Evolutionary conservation across 2,797 vertebrate species (phyloP), one percentile per base, ranked within the genome.

Genomic region (Helostoma temminkii): DNA sequence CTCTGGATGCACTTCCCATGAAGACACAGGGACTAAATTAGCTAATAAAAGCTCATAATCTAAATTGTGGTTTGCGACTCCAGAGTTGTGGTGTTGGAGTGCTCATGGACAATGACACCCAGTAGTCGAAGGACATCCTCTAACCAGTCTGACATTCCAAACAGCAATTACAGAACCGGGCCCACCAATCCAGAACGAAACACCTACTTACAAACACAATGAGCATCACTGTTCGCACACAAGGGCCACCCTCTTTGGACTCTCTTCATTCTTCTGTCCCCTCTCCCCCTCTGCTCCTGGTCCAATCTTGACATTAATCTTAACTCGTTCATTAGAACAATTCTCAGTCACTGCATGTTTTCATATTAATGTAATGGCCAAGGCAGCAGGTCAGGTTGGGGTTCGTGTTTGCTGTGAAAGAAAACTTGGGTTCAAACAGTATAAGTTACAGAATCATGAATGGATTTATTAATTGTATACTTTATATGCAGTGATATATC

Each of bases 151-250:
- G 70, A 89, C 92, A 95, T 94, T 95, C 94, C 93, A 84, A 52
- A 67, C 74, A 55, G 84, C 91, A 93, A 94, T 94, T 93, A 93
- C 86, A 83, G 90, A 87, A 89, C 84, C 78, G 59, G 82, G 84
- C 88, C 92, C 86, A 89, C 90, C 91, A 83, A 91, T 91, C 85
- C 86, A 84, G 89, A 88, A 89, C 89, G 78, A 89, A 92, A 94
- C 94, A 94, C 94, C 93, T 94, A 92, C 93, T 89, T 80, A 26
- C 41, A 12, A 57, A 45, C 65, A 95, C 93, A 95, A 95, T 86
- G 84, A 66, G 39, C 66, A 60, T 45, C 70, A 88, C 71, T 95
- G 94, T 95, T 90, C 53, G 37, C 61, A 65, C 66, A 94, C 93
- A 94, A 94, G 86, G 85, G 82, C 69, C 90, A 77, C 80, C 78